phyloP scores from a whole-genome alignment of 2,888 invertebrate species.

The Deilephila porcellus region DNA sequence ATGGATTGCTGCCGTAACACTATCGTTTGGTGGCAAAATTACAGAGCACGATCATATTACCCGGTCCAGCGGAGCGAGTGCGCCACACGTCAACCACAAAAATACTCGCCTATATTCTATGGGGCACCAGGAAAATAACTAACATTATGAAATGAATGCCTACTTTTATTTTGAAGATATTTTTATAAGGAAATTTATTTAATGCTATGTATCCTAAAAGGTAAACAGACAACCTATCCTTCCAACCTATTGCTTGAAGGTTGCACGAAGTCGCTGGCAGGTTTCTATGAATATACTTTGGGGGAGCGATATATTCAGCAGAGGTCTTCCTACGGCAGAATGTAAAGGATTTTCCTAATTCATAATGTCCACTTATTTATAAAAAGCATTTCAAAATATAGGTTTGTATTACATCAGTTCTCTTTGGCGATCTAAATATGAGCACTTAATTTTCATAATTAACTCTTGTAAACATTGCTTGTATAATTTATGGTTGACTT shows the following conservation, averaged over 20 bases:
- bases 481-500: background rate
- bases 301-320: too few species aligned
- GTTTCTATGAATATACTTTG: too few species aligned
- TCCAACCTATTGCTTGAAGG: too few species aligned
- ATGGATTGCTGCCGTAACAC: background rate
- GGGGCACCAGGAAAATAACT: background rate
- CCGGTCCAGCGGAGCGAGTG: constrained; percentile 30
- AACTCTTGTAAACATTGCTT: background rate
- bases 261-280: too few species aligned
- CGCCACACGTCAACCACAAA: constrained; percentile 1
- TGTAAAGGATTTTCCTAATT: too few species aligned
- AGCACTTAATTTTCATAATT: background rate
- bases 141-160: background rate
- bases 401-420: too few species aligned
- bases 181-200: too few species aligned
- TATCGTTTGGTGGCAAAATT: constrained; percentile 17
- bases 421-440: background rate
- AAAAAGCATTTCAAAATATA: too few species aligned
- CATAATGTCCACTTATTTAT: too few species aligned
- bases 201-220: too few species aligned
- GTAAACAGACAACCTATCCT: too few species aligned
- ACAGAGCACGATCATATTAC: constrained; percentile 26
- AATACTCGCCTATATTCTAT: background rate
- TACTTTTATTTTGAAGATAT: background rate
- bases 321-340: too few species aligned